Conservation (phyloP, 2,888 invertebrate genomes). For the Thysanoteuthis rhombus region DNA sequence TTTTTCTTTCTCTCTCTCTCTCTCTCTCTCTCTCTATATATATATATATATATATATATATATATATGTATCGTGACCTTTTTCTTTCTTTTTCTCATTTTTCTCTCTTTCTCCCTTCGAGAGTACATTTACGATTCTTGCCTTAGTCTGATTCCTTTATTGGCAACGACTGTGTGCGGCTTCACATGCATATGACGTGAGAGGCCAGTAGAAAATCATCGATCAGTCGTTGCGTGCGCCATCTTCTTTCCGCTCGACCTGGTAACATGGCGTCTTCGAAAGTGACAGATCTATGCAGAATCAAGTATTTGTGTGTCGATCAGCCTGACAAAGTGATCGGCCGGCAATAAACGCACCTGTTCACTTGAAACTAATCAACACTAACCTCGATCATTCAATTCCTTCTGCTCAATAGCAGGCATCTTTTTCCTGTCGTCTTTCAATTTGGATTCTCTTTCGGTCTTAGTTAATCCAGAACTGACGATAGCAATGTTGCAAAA, state of each 20-base stretch:
- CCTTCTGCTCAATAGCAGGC: background rate
- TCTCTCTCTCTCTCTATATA: background rate
- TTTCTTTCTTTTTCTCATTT: too few species aligned
- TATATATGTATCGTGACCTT: background rate
- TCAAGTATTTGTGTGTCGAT: background rate
- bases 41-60: background rate
- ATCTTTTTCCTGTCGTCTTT: background rate
- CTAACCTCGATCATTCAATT: background rate
- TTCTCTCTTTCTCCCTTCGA: background rate
- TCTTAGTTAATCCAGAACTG: too few species aligned
- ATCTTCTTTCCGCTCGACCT: background rate
- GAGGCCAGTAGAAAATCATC: background rate
- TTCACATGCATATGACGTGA: background rate
- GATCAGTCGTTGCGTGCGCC: background rate
- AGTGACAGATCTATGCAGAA: background rate
- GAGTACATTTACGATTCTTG: background rate
- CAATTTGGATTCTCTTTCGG: background rate
- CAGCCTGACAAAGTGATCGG: background rate
- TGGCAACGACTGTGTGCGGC: background rate
- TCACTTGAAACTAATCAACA: background rate
- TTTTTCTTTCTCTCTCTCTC: too few species aligned
- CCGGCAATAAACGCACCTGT: background rate
- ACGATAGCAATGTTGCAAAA: too few species aligned
- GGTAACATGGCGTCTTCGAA: background rate
- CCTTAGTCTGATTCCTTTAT: background rate